Percentiles rank a stretch among this genome's conserved stretches.
phyloP scores from a whole-genome alignment of 2,888 invertebrate species.

The Pachymerium ferrugineum region DNA sequence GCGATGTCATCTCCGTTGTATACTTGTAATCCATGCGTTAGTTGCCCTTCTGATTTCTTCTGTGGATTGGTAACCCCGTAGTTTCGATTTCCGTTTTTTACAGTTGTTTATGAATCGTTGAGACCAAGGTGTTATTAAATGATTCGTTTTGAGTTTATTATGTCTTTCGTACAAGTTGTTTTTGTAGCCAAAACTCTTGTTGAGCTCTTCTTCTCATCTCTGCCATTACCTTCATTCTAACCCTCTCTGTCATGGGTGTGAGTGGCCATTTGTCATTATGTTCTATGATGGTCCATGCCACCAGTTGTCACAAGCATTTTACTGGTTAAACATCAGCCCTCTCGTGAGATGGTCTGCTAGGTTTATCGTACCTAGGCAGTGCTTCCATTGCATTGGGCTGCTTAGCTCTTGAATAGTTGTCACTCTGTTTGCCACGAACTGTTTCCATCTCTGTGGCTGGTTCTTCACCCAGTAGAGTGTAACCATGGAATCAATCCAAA shows the following conservation, averaged over 20 bases:
- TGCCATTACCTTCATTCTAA: no score
- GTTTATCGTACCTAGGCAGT: constrained; percentile 16
- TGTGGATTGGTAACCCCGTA: no score
- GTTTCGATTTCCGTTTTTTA: not conserved
- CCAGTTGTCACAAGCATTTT: not conserved
- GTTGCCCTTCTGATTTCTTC: no score
- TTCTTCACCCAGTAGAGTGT: not conserved
- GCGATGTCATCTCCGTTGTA: no score
- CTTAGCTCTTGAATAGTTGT: not conserved
- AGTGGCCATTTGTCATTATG: not conserved
- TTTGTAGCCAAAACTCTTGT: no score
- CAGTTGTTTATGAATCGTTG: not conserved
- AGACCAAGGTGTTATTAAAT: not conserved
- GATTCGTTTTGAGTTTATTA: not conserved
- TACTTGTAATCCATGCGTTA: not conserved
- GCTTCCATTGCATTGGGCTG: not conserved
- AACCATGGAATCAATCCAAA: not conserved
- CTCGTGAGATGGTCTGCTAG: constrained; percentile 26
- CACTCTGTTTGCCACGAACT: not conserved
- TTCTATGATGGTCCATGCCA: not conserved
- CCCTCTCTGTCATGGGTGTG: no score
- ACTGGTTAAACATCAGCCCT: not conserved
- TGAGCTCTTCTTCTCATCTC: not conserved
- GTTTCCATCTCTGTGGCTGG: not conserved
- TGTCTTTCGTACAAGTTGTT: not conserved